Evolutionary conservation across 2,113 vertebrate genomes (phyloP).

Genomic region (Archilochus colubris): DNA sequence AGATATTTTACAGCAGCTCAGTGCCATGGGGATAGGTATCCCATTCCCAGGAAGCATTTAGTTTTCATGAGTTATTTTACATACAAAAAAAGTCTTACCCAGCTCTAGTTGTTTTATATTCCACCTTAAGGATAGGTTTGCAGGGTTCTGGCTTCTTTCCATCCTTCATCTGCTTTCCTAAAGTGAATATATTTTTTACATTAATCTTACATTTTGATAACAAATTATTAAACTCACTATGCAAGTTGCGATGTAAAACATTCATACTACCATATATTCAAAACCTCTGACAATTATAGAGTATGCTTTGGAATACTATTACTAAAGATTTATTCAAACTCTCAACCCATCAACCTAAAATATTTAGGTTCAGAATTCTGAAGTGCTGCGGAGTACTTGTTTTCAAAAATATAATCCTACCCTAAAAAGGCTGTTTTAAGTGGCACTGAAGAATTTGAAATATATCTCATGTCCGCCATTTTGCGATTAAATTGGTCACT

Average conservation of each 20-base stretch:
- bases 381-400: background rate
- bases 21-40: background rate
- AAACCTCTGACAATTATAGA: background rate
- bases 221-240: background rate
- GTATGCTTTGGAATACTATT: background rate
- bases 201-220: slow-evolving; percentile 57
- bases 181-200: slow-evolving; percentile 77
- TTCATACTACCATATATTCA: background rate
- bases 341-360: background rate
- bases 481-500: background rate
- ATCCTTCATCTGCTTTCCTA: slow-evolving; percentile 99
- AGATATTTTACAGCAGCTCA: background rate
- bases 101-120: slow-evolving; percentile 95
- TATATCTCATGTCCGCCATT: background rate
- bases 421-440: background rate
- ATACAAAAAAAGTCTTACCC: slow-evolving; percentile 81
- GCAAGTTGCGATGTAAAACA: background rate
- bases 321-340: background rate
- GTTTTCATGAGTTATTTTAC: background rate
- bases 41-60: background rate
- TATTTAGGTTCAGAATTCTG: background rate
- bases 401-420: background rate
- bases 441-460: background rate
- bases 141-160: slow-evolving; percentile 99
- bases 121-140: slow-evolving; percentile 99